Conservation (phyloP, 2,888 invertebrate genomes). For the Eledone cirrhosa region DNA sequence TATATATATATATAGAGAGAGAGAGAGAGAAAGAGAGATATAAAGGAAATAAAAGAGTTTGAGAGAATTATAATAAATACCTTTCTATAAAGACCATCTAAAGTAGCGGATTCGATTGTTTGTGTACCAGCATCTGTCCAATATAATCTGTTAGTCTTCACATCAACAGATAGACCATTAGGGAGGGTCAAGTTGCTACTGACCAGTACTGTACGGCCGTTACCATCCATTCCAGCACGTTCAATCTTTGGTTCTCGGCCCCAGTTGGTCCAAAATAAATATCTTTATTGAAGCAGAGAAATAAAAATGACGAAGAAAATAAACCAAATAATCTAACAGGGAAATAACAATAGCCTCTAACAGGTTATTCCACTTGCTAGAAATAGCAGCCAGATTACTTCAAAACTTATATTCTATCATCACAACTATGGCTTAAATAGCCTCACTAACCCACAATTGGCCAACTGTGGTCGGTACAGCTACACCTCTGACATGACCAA, state of each 20-base stretch:
- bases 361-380: too few relatives aligned
- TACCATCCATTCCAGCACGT: constrained; percentile 87
- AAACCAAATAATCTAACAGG: too few relatives aligned
- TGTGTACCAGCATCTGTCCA: constrained; percentile 87
- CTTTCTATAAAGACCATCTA: constrained; percentile 78
- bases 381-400: too few relatives aligned
- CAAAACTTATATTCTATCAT: too few relatives aligned
- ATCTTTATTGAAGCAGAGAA: constrained; percentile 66
- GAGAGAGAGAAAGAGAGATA: too few relatives aligned
- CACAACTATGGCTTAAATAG: too few relatives aligned
- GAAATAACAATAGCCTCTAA: background rate
- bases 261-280: constrained; percentile 94
- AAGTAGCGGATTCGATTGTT: constrained; percentile 81
- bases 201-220: constrained; percentile 72
- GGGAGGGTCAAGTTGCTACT: constrained; percentile 81
- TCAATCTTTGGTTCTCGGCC: constrained; percentile 83
- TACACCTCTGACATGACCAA: too few relatives aligned
- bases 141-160: constrained; percentile 76
- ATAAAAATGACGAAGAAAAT: too few relatives aligned
- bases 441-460: too few relatives aligned
- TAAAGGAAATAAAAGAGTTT: too few relatives aligned
- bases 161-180: constrained; percentile 85
- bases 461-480: too few relatives aligned
- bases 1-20: too few relatives aligned
- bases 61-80: constrained; percentile 39